These are phyloP conservation scores for Sebastes nivosus DNA, from an alignment of 2,797 vertebrate genomes.

Conservation along the genomic window DNA sequence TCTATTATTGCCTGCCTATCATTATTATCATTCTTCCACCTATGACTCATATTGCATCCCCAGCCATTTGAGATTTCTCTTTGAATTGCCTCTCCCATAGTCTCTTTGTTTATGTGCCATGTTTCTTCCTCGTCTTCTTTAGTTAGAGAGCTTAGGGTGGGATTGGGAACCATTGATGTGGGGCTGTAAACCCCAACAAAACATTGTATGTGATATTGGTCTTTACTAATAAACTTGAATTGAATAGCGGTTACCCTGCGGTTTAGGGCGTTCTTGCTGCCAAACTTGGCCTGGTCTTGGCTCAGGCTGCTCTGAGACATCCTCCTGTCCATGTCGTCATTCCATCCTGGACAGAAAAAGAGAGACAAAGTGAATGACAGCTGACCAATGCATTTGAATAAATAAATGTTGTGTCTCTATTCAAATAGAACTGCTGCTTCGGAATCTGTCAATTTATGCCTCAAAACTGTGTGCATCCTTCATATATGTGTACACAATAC, in stretches of 20 bases:
- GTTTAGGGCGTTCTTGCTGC: slow-evolving; percentile 93
- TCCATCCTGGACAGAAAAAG: slow-evolving; percentile 79
- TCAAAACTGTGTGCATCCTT: not conserved
- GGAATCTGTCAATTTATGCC: not conserved
- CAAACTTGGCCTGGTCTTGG: slow-evolving; percentile 90
- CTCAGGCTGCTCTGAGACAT: slow-evolving; percentile 90
- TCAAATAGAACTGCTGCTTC: not conserved
- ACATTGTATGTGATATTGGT: not conserved
- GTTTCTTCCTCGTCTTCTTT: not conserved
- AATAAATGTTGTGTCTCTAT: not conserved
- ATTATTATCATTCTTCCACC: not conserved
- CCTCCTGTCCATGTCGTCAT: slow-evolving; percentile 91
- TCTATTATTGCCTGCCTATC: not conserved
- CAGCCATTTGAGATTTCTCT: not conserved
- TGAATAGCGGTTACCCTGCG: slow-evolving; percentile 86
- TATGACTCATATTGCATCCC: not conserved
- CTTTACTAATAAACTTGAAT: not conserved
- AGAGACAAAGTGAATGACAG: not conserved
- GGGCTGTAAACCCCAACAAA: not conserved
- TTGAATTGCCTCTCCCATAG: not conserved
- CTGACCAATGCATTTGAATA: not conserved
- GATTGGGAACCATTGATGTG: not conserved
- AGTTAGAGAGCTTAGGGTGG: not conserved
- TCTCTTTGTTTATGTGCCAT: not conserved
- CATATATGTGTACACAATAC: not conserved